Evolutionary conservation across 2,797 vertebrate species (phyloP), one percentile per base, ranked within the genome.

Genomic region (Distichodus sexfasciatus): DNA sequence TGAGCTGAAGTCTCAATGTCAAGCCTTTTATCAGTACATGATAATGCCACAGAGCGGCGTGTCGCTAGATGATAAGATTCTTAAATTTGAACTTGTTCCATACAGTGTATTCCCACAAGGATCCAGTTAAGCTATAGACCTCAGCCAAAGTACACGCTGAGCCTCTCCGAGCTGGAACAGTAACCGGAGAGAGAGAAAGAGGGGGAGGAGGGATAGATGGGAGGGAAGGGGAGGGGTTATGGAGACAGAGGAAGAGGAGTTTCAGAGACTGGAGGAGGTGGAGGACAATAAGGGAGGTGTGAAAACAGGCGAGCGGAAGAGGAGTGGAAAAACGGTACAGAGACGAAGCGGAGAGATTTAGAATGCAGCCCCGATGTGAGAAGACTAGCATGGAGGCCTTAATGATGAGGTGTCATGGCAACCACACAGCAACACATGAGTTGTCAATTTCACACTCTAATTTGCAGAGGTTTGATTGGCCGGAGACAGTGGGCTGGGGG

Each of bases 391-490:
- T 54, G 67, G 72, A 62, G 67, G 7, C 63, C 61, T 69, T 82
- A 81, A 86, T 87, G 83, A 79, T 77, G 43, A 68, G 84, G 76
- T 84, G 86, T 85, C 87, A 89, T 90, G 83, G 84, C 85, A 90
- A 90, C 87, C 78, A 76, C 74, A 85, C 83, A 80, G 84, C 78
- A 81, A 87, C 85, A 88, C 78, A 81, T 70, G 73, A 84, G 71
- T 77, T 88, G 83, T 83, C 82, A 81, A 84, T 89, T 90, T 90
- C 84, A 87, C 86, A 89, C 83, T 86, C 83, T 87, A 84, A 89
- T 88, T 86, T 90, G 84, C 84, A 71, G 78, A 79, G 82, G 81
- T 79, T 81, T 84, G 71, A 70, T 46, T 66, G 64, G 69, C 54
- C 66, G 75, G 55, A 66, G 43, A 47, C 69, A 55, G 55, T 44